phyloP scores from a whole-genome alignment of 2,113 vertebrate species.

The Ariopsis seemanni region DNA sequence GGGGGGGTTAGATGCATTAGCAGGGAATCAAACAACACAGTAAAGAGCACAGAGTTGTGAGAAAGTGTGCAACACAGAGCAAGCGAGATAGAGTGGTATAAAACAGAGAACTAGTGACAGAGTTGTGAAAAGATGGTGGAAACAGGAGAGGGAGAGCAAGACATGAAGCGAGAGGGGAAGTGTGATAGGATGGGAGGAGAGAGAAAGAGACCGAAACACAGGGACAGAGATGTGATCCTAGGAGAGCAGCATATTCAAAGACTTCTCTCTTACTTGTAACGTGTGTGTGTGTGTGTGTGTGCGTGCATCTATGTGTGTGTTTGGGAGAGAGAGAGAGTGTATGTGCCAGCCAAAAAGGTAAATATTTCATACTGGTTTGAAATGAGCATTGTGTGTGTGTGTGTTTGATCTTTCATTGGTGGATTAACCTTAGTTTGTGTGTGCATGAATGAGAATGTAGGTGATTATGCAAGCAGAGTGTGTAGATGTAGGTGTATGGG shows the following conservation, averaged over 20 bases:
- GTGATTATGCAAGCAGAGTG: conserved; percentile 3
- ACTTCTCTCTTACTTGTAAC: conserved; percentile 37
- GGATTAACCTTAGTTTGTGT: background rate
- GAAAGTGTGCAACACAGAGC: conserved; percentile 21
- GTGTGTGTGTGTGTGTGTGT: conserved; percentile 24
- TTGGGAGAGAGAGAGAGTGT: too few relatives aligned
- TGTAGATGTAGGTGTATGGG: conserved; percentile 12
- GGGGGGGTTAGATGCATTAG: conserved; percentile 34
- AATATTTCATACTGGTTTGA: background rate
- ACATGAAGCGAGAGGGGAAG: background rate
- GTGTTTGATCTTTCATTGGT: conserved; percentile 3
- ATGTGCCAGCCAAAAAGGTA: background rate
- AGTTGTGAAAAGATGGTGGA: conserved; percentile 35
- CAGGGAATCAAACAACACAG: conserved; percentile 35
- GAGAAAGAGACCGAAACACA: conserved; percentile 8
- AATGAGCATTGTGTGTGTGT: background rate
- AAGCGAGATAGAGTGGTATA: conserved; percentile 15
- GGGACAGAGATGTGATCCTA: conserved; percentile 12
- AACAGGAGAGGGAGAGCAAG: background rate
- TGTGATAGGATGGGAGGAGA: background rate
- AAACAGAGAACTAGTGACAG: conserved; percentile 23
- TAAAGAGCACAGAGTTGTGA: conserved; percentile 36
- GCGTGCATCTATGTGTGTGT: background rate
- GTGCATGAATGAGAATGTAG: background rate
- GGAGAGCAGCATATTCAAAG: conserved; percentile 19